Percentiles rank a stretch among this genome's conserved stretches.
Conservation (phyloP, 2,888 invertebrate species). For the Blastobasis lacticolella region DNA sequence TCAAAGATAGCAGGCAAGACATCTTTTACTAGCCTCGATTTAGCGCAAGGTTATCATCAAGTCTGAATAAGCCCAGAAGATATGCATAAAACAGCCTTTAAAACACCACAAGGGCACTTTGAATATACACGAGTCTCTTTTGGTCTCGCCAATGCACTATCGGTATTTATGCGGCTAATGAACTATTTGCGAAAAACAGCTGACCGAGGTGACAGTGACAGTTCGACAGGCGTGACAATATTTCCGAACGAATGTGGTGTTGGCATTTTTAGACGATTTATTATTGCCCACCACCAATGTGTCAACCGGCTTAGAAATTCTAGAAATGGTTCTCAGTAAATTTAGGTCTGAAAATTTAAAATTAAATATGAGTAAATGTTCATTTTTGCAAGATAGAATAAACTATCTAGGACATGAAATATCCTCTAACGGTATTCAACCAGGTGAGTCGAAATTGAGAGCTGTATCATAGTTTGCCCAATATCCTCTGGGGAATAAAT, state of each 20-base stretch:
- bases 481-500: not conserved
- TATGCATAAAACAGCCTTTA: slow-evolving; percentile 6
- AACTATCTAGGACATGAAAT: not conserved
- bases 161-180: slow-evolving; percentile 7
- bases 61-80: slow-evolving; percentile 1
- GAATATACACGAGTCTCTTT: slow-evolving; percentile 7
- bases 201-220: not conserved
- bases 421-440: not conserved
- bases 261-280: not conserved
- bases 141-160: slow-evolving; percentile 5
- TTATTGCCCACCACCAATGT: not conserved
- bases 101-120: slow-evolving; percentile 4
- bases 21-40: slow-evolving; percentile 5
- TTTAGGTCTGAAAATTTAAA: not conserved
- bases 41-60: slow-evolving; percentile 7
- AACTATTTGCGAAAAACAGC: slow-evolving; percentile 6
- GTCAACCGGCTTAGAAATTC: not conserved
- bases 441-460: not conserved
- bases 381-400: not conserved
- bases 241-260: not conserved
- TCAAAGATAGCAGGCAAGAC: slow-evolving; percentile 4
- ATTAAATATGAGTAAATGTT: not conserved
- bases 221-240: not conserved
- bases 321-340: not conserved
- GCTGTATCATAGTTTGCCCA: not conserved